These are phyloP conservation scores for Aromia moschata DNA, from an alignment of 2,888 invertebrate genomes.

Conservation along the genomic window DNA sequence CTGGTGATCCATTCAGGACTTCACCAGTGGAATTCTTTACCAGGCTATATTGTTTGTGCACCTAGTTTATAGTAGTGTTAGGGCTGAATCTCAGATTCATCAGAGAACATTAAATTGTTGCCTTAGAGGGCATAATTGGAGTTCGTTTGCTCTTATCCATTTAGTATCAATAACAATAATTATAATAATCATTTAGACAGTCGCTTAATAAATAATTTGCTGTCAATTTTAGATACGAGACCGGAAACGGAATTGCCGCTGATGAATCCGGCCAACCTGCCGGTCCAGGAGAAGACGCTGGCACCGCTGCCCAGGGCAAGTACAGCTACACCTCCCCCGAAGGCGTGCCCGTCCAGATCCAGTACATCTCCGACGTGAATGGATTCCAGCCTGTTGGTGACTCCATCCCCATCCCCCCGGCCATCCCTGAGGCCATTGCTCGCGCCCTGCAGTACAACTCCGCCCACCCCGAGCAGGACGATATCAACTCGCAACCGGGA, in stretches of 20 bases:
- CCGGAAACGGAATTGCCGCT: background rate
- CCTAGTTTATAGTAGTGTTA: too few relatives aligned
- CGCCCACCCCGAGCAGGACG: slow-evolving; percentile 5
- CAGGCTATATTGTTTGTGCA: too few relatives aligned
- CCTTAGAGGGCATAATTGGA: too few relatives aligned
- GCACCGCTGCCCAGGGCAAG: slow-evolving; percentile 7
- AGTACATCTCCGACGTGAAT: slow-evolving; percentile 80
- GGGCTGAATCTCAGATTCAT: too few relatives aligned
- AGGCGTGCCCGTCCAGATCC: slow-evolving; percentile 64
- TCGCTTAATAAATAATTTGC: too few relatives aligned
- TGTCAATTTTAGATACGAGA: background rate
- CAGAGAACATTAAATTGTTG: too few relatives aligned
- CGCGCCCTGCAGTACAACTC: slow-evolving; percentile 16
- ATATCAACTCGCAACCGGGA: too few relatives aligned
- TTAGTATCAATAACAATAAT: too few relatives aligned
- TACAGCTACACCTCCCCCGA: slow-evolving; percentile 12
- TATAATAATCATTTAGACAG: too few relatives aligned
- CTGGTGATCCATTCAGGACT: too few relatives aligned
- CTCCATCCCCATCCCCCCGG: slow-evolving; percentile 16
- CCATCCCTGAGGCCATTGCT: slow-evolving; percentile 17
- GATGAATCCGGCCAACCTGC: background rate
- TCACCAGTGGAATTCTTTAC: too few relatives aligned
- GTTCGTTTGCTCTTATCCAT: too few relatives aligned
- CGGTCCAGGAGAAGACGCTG: background rate
- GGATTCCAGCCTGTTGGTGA: slow-evolving; percentile 71